Base-by-base conservation (phyloP, 1,140 invertebrate species). In the Hetaerina americana region DNA sequence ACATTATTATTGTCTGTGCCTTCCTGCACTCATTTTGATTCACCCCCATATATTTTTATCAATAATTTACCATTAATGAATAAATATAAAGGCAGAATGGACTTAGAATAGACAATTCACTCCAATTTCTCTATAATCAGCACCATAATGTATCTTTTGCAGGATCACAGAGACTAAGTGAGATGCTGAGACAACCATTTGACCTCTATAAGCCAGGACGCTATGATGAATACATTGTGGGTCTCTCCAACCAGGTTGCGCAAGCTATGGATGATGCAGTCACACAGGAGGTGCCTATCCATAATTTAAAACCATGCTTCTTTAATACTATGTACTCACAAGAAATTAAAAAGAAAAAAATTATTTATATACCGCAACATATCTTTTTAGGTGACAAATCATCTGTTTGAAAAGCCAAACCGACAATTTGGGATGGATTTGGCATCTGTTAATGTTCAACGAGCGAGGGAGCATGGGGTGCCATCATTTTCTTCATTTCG, bases 381-480 rank as follows among this genome's bases (percentile, higher is more conserved):
- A 22, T 57, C 22, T 57, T 57, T 22, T 69, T 73, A 87, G 85
- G 85, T 95, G 0, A 95, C 93, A 18, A 95, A 95, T 82, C 92
- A 95, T 81, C 81, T 96, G 40, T 95, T 96, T 81, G 94, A 95
- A 80, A 95, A 95, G 82, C 89, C 89, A 25, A 91, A 91, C n/a
- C 89, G 90, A 66, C 85, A 90, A 66, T 93, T 92, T 77, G 94
- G 94, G 73, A 88, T 96, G 85, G 95, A 97, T 81, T 83, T 97
- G 75, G 94, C 95, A 1, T 93, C 95, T 0, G 93, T 97, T 77
- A 97, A 97, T 79, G 94, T 97, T 88, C 94, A 96, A 81, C 85
- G 95, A 78, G 95, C 67, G 25, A 68, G 83, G 29, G 83, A 84
- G 74, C 82, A 85, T 73, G 83, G 83, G 10, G 77, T 83, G 5